Percentiles rank a stretch among this genome's conserved stretches.
phyloP scores from a whole-genome alignment of 1,140 invertebrate species.

The Chironomus tepperi region DNA sequence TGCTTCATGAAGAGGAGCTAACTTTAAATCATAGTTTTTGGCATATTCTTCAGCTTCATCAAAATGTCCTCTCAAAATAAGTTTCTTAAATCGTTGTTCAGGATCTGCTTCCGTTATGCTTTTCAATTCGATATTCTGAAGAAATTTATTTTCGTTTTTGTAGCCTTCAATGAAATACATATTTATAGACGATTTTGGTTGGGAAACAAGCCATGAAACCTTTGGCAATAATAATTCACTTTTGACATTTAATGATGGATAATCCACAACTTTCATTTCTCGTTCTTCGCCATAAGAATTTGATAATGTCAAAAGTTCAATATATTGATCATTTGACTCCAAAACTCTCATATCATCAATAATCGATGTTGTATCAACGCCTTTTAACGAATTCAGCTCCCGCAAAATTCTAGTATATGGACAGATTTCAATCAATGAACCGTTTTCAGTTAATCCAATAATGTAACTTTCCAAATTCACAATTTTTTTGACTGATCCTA shows the following conservation, averaged over 20 bases:
- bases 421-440: constrained; percentile 35
- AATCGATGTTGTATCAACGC: constrained; percentile 26
- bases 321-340: constrained; percentile 34
- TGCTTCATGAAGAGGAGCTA: constrained; percentile 37
- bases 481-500: constrained; percentile 32
- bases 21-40: constrained; percentile 35
- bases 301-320: constrained; percentile 34
- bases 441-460: constrained; percentile 34
- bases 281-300: constrained; percentile 29
- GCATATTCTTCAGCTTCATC: constrained; percentile 38
- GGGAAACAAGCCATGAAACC: constrained; percentile 34
- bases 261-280: constrained; percentile 35
- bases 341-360: constrained; percentile 36
- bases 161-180: constrained; percentile 35
- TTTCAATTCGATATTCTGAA: constrained; percentile 35
- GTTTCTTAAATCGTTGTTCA: constrained; percentile 37
- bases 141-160: constrained; percentile 26
- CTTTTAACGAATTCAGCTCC: constrained; percentile 26
- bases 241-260: constrained; percentile 35
- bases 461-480: constrained; percentile 34
- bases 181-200: constrained; percentile 37
- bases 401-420: constrained; percentile 26
- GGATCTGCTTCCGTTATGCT: constrained; percentile 38
- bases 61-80: constrained; percentile 36
- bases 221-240: constrained; percentile 34